A percentile compares a stretch with the other conserved stretches of the same genome.
phyloP scores from a whole-genome alignment of 2,113 vertebrate genomes.

The Corythaixoides concolor region DNA sequence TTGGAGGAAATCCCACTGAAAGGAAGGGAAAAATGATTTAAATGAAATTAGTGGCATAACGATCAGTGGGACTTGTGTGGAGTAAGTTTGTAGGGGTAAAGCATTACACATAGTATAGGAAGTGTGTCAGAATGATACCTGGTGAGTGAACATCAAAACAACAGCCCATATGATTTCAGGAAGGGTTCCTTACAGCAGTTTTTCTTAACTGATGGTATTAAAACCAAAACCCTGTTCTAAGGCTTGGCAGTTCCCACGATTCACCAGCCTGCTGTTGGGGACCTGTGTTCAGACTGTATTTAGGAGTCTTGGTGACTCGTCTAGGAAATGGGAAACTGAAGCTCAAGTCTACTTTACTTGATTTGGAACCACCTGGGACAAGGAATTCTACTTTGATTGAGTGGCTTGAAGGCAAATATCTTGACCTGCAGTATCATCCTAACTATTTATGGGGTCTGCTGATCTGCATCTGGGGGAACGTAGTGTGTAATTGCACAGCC shows the following conservation, averaged over 20 bases:
- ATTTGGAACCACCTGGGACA: not conserved
- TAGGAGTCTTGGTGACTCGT: not conserved
- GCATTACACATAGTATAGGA: not conserved
- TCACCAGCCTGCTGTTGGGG: not conserved
- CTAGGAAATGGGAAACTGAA: not conserved
- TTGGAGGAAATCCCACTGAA: not conserved
- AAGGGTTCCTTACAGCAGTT: not conserved
- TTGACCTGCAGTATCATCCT: not conserved
- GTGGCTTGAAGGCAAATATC: not conserved
- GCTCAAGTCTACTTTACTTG: not conserved
- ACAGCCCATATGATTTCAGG: not conserved
- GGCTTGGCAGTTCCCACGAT: not conserved
- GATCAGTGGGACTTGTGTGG: not conserved
- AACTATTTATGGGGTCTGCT: accelerated
- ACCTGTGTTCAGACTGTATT: not conserved
- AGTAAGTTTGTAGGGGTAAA: not conserved
- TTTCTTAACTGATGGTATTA: not conserved
- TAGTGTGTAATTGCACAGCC: not conserved
- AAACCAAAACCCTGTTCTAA: not conserved
- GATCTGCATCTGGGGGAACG: accelerated
- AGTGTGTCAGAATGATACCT: not conserved
- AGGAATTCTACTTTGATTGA: not conserved
- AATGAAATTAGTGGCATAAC: not conserved
- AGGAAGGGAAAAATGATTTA: not conserved
- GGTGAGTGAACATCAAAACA: not conserved